These are phyloP conservation scores for Leistus spinibarbis DNA, from an alignment of 2,888 invertebrate species.

Conservation along the genomic window DNA sequence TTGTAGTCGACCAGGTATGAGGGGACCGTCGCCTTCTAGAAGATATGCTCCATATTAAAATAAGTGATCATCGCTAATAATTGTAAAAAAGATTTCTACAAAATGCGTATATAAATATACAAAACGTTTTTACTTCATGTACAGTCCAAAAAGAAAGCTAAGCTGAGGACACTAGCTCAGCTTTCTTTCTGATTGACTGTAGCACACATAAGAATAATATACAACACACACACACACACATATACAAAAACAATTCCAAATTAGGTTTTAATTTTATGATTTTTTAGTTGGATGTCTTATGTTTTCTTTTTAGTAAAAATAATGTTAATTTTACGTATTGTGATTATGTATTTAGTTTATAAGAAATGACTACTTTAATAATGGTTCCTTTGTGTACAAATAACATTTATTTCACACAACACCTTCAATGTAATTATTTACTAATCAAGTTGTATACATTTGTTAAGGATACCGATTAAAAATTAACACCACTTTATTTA, in stretches of 20 bases:
- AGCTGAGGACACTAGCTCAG: conserved; percentile 14
- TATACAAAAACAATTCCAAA: neutral
- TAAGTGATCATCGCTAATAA: conserved; percentile 1
- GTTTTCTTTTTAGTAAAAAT: neutral
- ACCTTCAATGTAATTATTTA: neutral
- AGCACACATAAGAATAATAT: neutral
- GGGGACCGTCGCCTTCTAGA: conserved; percentile 83
- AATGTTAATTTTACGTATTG: conserved; percentile 34
- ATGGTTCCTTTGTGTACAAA: conserved; percentile 29
- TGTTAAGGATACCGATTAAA: neutral
- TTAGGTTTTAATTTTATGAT: conserved; percentile 17
- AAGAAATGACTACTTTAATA: conserved; percentile 18
- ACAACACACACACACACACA: no score
- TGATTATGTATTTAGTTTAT: conserved; percentile 33
- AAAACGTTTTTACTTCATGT: conserved; percentile 25
- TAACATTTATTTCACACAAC: neutral
- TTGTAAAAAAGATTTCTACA: neutral
- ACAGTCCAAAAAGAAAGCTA: conserved; percentile 13
- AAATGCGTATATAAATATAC: conserved; percentile 1
- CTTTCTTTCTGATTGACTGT: neutral
- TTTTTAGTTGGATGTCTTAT: conserved; percentile 6
- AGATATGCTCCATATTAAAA: conserved; percentile 82
- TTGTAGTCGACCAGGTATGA: conserved; percentile 72
- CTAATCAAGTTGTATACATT: neutral
- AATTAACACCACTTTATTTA: neutral